phyloP scores from a whole-genome alignment of 2,888 invertebrate genomes.

The Pristionchus arcanus region DNA sequence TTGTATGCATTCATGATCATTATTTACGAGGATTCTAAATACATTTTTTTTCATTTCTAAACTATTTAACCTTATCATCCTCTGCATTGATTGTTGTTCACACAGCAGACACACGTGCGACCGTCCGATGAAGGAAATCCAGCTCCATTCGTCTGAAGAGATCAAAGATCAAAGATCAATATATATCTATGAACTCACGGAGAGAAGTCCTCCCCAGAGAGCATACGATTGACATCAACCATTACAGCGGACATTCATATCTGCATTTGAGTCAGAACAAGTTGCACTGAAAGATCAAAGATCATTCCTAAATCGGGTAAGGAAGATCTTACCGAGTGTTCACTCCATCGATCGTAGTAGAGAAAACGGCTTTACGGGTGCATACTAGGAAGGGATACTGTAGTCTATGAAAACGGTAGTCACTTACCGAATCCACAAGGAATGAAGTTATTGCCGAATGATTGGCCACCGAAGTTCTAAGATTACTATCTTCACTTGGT shows the following conservation, averaged over 20 bases:
- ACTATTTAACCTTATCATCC: conserved; percentile 12
- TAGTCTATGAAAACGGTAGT: neutral
- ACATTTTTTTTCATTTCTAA: no score
- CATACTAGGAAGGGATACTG: neutral
- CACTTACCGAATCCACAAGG: conserved; percentile 35
- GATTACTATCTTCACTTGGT: neutral
- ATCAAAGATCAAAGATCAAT: conserved; percentile 39
- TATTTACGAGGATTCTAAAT: no score
- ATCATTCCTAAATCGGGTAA: neutral
- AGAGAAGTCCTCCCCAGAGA: conserved; percentile 29
- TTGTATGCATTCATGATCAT: no score
- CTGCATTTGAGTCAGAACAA: neutral
- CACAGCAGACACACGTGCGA: conserved; percentile 35
- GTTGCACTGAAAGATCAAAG: conserved; percentile 40
- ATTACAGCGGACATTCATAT: neutral
- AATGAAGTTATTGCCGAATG: neutral
- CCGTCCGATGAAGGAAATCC: conserved; percentile 48
- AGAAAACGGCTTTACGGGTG: conserved; percentile 22
- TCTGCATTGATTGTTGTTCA: conserved; percentile 48
- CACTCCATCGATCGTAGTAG: conserved; percentile 31
- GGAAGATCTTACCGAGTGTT: neutral
- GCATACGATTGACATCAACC: conserved; percentile 41
- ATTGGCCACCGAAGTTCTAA: conserved; percentile 13
- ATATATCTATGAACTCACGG: neutral
- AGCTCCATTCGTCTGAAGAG: conserved; percentile 22